Evolutionary conservation across 2,888 invertebrate species (phyloP), one percentile per base, ranked within the genome.

Genomic region (Zaprionus bogoriensis): DNA sequence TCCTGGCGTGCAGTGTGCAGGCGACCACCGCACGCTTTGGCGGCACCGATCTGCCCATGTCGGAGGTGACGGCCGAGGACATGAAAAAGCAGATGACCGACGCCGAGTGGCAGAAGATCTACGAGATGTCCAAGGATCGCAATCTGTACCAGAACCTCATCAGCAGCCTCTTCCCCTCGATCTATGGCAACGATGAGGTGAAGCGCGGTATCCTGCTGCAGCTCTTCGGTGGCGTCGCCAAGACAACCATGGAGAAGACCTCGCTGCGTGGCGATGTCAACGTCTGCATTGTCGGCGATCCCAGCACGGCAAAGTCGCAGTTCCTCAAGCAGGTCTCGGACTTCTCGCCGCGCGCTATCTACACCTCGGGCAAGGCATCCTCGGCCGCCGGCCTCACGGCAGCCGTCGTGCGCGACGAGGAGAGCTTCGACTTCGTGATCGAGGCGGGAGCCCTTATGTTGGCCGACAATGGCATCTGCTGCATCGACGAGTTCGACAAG

Each of bases 361-460:
- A 99, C 91, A 99, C 99, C 0, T 99, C 98, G 38, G 99, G 99
- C 5, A 99, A 99, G 92, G 99, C 99, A 0, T 99, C 98, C 0
- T 95, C 96, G 2, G 99, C 99, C 0, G 99, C 99, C 48, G 99
- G 99, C 93, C 93, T 99, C 45, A 99, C 99, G 0, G 99, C 99
- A 0, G 99, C 99, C 14, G 99, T 99, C 0, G 99, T 99, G 0
- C 87, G 93, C 88, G 99, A 99, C 89, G 99, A 99, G 90, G 99
- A 99, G 90, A 97, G 98, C 0, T 96, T 96, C 69, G 99, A 99
- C 92, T 99, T 99, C 92, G 99, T 99, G 6, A 99, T 99, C 67
- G 99, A 99, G 92, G 99, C 99, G 5, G 99, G 99, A n/a, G 99
- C 99, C 0, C 92, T 99, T 25, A 99, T 99, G 99, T 92, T 99